Base-by-base conservation (phyloP, 1,140 invertebrate species). In the Eueides isabella region DNA sequence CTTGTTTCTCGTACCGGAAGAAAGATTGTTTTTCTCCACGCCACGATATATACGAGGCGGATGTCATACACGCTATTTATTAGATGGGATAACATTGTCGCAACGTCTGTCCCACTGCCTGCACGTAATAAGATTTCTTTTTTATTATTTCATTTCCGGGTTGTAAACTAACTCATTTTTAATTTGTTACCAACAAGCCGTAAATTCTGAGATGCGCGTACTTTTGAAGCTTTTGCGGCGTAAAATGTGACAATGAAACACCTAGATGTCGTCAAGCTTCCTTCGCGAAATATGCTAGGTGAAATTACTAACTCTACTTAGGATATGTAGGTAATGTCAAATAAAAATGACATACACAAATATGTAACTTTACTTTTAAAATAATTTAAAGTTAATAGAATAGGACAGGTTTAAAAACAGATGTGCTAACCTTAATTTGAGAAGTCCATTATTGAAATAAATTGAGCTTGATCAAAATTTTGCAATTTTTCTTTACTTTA, bases 81-180 rank as follows among this genome's bases (percentile, higher is more conserved):
- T 89, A 91, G 83, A 89, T 79, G 83, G 85, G 86, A 89, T 90
- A 91, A 92, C 88, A 90, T 89, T 90, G 89, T 92, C 85, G 85
- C 79, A 72, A 76, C 81, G 80, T 82, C 79, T 80, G 82, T 80
- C 79, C 82, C 70, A 72, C 67, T 76, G 73, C 78, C 68, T 83
- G 80, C 80, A 75, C 82, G 83, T 89, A 90, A 91, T 90, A 85
- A 85, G 83, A 89, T 87, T 89, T 87, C 80, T 83, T 88, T 88
- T 88, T 78, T 76, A 80, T 77, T 70, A 79, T 79, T 79, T 81
- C 61, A 78, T 75, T 71, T 75, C 72, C 61, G 41, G 65, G 66
- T 62, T 78, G 76, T 77, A 90, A 88, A 89, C 87, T 87, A 87
- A 90, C 85, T 89, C 85, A 88, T 74, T 74, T 91, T 92, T 92